phyloP scores from a whole-genome alignment of 2,797 vertebrate genomes.

The Gorsachius magnificus region DNA sequence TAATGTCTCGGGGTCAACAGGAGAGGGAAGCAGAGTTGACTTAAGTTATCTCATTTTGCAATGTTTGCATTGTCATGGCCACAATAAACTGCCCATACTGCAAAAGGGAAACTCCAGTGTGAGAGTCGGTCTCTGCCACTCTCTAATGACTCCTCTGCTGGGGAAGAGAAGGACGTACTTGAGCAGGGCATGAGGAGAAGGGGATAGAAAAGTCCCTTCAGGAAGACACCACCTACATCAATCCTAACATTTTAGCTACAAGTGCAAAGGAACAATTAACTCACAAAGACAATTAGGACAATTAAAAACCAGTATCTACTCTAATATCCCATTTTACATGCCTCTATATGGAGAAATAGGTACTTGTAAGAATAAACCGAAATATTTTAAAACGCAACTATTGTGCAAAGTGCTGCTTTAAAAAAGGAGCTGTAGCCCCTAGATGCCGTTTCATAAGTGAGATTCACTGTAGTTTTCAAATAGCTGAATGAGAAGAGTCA shows the following conservation, averaged over 20 bases:
- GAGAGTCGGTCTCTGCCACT: not conserved
- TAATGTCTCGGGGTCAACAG: not conserved
- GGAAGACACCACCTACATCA: not conserved
- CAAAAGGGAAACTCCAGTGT: not conserved
- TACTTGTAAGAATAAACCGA: not conserved
- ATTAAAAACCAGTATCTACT: not conserved
- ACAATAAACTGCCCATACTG: not conserved
- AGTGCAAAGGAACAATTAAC: not conserved
- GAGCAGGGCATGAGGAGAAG: not conserved
- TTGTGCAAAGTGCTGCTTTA: not conserved
- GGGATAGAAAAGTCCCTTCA: not conserved
- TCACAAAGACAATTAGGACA: not conserved
- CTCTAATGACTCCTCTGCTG: not conserved
- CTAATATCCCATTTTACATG: not conserved
- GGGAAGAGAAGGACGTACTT: not conserved
- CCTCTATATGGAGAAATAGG: not conserved
- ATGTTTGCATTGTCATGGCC: not conserved
- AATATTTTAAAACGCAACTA: not conserved
- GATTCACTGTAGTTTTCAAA: not conserved
- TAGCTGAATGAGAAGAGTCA: not conserved
- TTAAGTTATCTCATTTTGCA: not conserved
- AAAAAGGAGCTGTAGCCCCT: not conserved
- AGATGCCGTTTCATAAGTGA: not conserved
- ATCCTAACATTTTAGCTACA: not conserved
- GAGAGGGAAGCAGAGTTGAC: not conserved